phyloP scores from a whole-genome alignment of 2,888 invertebrate genomes.

The Anthoptus insignis region DNA sequence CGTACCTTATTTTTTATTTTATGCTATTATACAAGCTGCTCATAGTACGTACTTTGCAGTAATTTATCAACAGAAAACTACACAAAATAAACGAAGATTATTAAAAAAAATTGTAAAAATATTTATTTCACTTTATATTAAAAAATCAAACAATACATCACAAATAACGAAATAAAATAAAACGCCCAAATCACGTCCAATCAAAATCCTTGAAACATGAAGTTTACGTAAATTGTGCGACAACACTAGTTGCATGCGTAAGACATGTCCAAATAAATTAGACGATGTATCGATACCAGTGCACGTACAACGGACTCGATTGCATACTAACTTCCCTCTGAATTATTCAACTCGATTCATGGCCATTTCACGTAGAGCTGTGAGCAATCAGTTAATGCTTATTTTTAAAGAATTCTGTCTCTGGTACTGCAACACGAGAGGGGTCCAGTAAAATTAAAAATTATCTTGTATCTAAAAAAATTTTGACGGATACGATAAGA shows the following conservation, averaged over 20 bases:
- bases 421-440: no score
- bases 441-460: no score
- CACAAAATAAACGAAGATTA: no score
- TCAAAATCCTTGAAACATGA: slow-evolving; percentile 11
- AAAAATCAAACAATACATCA: no score
- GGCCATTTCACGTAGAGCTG: slow-evolving; percentile 37
- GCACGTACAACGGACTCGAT: slow-evolving; percentile 47
- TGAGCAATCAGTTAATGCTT: slow-evolving; percentile 15
- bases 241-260: slow-evolving; percentile 24
- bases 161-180: no score
- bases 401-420: not conserved
- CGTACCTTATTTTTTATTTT: no score
- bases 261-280: slow-evolving; percentile 35
- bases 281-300: slow-evolving; percentile 49
- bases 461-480: not conserved
- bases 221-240: slow-evolving; percentile 19
- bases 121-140: no score
- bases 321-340: slow-evolving; percentile 64
- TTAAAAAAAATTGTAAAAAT: no score
- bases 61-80: no score
- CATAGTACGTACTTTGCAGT: no score
- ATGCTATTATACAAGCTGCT: no score
- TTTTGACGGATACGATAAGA: no score
- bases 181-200: not conserved
- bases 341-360: slow-evolving; percentile 57